phyloP scores from a whole-genome alignment of 35 echinoderm and acorn worm species.

The Acanthaster planci region DNA sequence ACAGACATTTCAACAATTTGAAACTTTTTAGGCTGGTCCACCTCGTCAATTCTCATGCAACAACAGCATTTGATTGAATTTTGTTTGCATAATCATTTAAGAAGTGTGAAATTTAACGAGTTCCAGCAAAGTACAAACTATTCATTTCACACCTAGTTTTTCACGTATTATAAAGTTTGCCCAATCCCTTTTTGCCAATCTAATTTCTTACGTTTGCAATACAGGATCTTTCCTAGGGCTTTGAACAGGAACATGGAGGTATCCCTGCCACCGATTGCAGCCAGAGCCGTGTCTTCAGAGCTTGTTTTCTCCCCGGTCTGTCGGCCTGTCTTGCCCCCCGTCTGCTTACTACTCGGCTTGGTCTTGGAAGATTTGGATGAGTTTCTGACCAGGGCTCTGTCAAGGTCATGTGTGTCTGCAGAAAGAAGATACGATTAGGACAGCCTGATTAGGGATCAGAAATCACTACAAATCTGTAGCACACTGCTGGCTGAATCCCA shows the following conservation, averaged over 20 bases:
- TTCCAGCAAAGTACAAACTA: too few relatives aligned
- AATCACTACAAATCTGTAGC: too few relatives aligned
- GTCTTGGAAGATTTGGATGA: neutral
- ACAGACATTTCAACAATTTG: too few relatives aligned
- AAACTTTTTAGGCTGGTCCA: too few relatives aligned
- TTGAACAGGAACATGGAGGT: slow-evolving; percentile 90
- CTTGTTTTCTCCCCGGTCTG: slow-evolving; percentile 19
- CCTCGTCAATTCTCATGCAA: too few relatives aligned
- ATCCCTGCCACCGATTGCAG: slow-evolving; percentile 89
- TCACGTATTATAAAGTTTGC: neutral
- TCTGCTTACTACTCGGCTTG: slow-evolving; percentile 33
- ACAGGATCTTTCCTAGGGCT: slow-evolving; percentile 91
- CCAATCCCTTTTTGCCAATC: neutral
- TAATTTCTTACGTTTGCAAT: slow-evolving; percentile 78
- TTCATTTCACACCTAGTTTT: neutral
- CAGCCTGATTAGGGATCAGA: too few relatives aligned
- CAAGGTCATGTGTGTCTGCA: slow-evolving; percentile 11
- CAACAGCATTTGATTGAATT: too few relatives aligned
- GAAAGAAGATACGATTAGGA: neutral
- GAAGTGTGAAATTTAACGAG: too few relatives aligned
- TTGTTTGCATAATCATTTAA: too few relatives aligned
- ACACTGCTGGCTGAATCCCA: too few relatives aligned
- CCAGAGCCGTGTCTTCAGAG: slow-evolving; percentile 29
- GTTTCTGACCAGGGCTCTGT: slow-evolving; percentile 4
- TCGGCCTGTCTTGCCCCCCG: slow-evolving; percentile 32